A percentile compares a stretch with the other conserved stretches of the same genome.
Evolutionary conservation across 1,140 invertebrate species (phyloP).

Genomic region (Danaus plexippus): DNA sequence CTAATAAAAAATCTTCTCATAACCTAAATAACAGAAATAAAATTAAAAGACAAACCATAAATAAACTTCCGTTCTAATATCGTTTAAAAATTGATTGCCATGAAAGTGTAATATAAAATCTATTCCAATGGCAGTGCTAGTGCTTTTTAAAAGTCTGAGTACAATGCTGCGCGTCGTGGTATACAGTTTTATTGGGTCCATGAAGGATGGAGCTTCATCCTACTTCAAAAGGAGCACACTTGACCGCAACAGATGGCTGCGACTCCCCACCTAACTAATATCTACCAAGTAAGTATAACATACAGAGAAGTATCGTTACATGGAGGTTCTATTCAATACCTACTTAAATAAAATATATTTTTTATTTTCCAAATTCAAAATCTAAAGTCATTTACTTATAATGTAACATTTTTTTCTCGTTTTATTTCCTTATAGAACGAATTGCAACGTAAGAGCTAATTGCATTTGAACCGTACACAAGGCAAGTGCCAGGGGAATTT

Average conservation of each 20-base stretch:
- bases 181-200: constrained; percentile 45
- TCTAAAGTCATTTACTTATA: constrained; percentile 4
- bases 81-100: constrained; percentile 6
- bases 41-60: too few species aligned
- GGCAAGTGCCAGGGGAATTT: constrained; percentile 20
- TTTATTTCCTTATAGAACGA: constrained; percentile 7
- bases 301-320: constrained; percentile 17
- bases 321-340: constrained; percentile 6
- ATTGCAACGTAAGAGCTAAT: constrained; percentile 18
- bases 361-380: constrained; percentile 3
- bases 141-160: constrained; percentile 12
- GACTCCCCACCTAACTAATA: constrained; percentile 27
- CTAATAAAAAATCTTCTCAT: too few species aligned
- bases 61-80: too few species aligned
- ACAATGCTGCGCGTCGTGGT: constrained; percentile 6
- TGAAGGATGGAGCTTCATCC: constrained; percentile 51
- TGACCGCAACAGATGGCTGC: constrained; percentile 54
- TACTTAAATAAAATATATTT: neutral
- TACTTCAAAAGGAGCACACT: constrained; percentile 42
- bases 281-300: constrained; percentile 18
- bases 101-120: constrained; percentile 10
- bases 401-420: constrained; percentile 6
- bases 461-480: constrained; percentile 21
- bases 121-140: constrained; percentile 3
- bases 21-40: too few species aligned